These are phyloP conservation scores for Trichomalopsis sarcophagae DNA, from an alignment of 1,140 invertebrate genomes.

Conservation along the genomic window DNA sequence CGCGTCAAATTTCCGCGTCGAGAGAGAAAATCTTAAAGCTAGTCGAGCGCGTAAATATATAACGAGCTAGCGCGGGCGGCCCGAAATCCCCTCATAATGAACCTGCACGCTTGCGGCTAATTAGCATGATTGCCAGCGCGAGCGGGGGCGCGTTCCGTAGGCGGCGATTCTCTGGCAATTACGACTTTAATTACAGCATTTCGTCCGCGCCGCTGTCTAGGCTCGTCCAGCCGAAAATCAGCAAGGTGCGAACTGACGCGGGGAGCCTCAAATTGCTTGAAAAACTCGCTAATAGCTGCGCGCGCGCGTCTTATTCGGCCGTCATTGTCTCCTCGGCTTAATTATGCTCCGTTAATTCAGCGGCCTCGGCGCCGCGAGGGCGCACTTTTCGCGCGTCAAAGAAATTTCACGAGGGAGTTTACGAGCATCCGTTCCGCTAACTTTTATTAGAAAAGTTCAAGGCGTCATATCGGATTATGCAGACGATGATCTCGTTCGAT, in stretches of 20 bases:
- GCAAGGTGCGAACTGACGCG: constrained; percentile 9
- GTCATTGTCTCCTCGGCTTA: constrained; percentile 14
- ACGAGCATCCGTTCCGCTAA: constrained; percentile 53
- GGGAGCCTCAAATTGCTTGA: constrained; percentile 31
- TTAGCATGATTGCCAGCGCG: constrained; percentile 61
- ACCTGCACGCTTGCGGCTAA: constrained; percentile 58
- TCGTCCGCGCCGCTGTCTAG: not conserved
- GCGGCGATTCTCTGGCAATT: constrained; percentile 61
- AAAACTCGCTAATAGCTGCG: constrained; percentile 37
- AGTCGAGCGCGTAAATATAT: not conserved
- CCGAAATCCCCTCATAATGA: constrained; percentile 55
- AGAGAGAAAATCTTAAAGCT: constrained; percentile 3
- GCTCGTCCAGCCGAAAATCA: not conserved
- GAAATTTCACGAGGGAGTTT: not conserved
- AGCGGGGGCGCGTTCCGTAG: constrained; percentile 23
- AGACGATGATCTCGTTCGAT: constrained; percentile 47
- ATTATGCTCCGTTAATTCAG: constrained; percentile 5
- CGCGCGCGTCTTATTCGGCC: not conserved
- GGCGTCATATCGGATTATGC: constrained; percentile 58
- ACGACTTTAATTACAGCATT: constrained; percentile 61
- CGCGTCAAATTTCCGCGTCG: too few relatives aligned
- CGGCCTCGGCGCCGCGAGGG: not conserved
- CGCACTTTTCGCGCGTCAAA: not conserved
- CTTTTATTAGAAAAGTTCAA: constrained; percentile 68
- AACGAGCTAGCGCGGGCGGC: not conserved